Conservation (phyloP, 2,888 invertebrate genomes). For the Dicycla oo region DNA sequence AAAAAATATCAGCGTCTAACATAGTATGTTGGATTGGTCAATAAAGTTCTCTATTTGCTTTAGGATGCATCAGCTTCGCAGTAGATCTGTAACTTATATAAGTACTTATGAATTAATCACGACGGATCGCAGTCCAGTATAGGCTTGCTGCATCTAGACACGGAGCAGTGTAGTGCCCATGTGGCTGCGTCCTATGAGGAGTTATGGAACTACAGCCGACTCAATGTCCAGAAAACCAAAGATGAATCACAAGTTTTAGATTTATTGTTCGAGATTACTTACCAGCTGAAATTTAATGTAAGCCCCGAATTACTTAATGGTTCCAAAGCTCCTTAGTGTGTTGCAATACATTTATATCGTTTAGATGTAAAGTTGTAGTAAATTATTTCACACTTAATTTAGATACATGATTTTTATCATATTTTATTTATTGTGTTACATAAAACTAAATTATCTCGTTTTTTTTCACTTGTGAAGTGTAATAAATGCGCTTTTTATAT, state of each 20-base stretch:
- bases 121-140: conserved; percentile 72
- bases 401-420: conserved; percentile 86
- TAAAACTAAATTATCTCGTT: conserved; percentile 86
- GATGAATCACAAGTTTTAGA: conserved; percentile 87
- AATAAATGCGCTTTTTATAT: conserved; percentile 87
- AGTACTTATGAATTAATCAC: conserved; percentile 88
- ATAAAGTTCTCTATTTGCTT: conserved; percentile 85
- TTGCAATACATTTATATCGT: conserved; percentile 89
- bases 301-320: conserved; percentile 84
- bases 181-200: conserved; percentile 78
- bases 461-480: conserved; percentile 89
- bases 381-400: conserved; percentile 90
- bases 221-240: conserved; percentile 86
- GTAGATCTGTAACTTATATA: conserved; percentile 90
- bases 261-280: conserved; percentile 84
- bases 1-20: conserved; percentile 59
- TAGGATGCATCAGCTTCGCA: conserved; percentile 86
- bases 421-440: conserved; percentile 87
- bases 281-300: conserved; percentile 82
- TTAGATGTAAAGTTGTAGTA: conserved; percentile 89
- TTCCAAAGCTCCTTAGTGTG: conserved; percentile 89
- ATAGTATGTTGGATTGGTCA: conserved; percentile 74
- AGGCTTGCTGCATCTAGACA: conserved; percentile 62
- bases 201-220: conserved; percentile 86
- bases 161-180: conserved; percentile 53